Percentiles rank a stretch among this genome's conserved stretches.
These are phyloP conservation scores for Platycnemis pennipes DNA, from an alignment of 2,888 invertebrate genomes.

Conservation along the genomic window DNA sequence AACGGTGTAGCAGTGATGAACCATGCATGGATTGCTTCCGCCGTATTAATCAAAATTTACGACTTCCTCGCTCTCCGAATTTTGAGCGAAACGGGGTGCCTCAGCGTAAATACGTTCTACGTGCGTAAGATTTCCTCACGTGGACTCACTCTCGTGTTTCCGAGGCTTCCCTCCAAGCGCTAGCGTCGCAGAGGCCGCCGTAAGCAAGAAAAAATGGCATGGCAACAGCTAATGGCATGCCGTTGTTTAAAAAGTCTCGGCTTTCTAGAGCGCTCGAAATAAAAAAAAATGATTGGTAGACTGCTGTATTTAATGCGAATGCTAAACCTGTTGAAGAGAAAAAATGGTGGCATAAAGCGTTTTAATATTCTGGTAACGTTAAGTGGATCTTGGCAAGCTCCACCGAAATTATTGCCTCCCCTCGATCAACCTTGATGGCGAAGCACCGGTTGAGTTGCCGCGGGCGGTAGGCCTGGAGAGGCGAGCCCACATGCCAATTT, in stretches of 20 bases:
- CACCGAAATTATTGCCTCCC: conserved; percentile 42
- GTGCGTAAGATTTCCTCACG: neutral
- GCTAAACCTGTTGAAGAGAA: conserved; percentile 33
- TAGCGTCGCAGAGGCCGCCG: neutral
- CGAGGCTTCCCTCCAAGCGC: neutral
- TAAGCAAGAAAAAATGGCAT: neutral
- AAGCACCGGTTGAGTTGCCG: neutral
- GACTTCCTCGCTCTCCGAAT: too few species aligned
- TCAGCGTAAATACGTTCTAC: neutral
- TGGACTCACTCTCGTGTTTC: neutral
- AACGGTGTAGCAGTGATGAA: too few species aligned
- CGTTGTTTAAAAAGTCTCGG: neutral
- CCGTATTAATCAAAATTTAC: too few species aligned
- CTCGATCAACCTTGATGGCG: conserved; percentile 43
- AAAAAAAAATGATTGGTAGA: conserved; percentile 35
- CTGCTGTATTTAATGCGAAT: neutral
- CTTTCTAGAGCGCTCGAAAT: conserved; percentile 5
- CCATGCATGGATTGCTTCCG: too few species aligned
- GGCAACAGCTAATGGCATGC: conserved; percentile 38
- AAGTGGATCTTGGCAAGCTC: conserved; percentile 55
- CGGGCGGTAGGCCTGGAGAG: neutral
- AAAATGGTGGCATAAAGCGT: conserved; percentile 48
- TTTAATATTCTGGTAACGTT: conserved; percentile 56
- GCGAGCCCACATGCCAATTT: neutral
- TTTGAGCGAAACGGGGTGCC: too few species aligned